phyloP scores from a whole-genome alignment of 2,113 vertebrate species.

The Stegostoma tigrinum region DNA sequence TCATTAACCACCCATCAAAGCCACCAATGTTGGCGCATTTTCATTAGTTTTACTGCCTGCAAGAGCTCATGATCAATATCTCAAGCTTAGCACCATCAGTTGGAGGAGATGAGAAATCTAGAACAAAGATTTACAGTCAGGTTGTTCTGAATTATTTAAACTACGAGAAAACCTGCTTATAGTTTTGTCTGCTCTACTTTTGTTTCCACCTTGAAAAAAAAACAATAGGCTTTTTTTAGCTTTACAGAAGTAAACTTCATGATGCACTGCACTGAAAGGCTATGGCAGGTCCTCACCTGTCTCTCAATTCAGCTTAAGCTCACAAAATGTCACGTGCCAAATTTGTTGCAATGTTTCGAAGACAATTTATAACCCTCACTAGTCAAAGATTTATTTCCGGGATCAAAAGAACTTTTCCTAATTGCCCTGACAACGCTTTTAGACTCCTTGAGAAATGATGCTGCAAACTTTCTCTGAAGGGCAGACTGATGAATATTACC shows the following conservation, averaged over 20 bases:
- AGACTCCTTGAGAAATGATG: not conserved
- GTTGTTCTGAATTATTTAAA: not conserved
- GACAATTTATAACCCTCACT: not conserved
- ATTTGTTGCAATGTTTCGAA: not conserved
- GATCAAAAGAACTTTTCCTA: not conserved
- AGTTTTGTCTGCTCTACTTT: not conserved
- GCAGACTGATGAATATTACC: not conserved
- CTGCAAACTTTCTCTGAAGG: conserved; percentile 14
- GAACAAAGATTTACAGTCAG: not conserved
- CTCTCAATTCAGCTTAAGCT: not conserved
- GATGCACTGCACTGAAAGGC: too few species aligned
- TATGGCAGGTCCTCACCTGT: not conserved
- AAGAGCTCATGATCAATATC: not conserved
- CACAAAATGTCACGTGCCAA: not conserved
- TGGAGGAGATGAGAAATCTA: not conserved
- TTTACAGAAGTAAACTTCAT: not conserved
- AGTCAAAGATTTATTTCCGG: not conserved
- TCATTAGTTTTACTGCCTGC: not conserved
- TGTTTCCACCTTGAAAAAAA: not conserved
- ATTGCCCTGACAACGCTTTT: not conserved
- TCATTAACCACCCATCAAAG: not conserved
- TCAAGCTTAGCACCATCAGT: not conserved
- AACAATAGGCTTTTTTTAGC: not conserved
- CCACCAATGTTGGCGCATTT: not conserved
- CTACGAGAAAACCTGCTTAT: not conserved